These are phyloP conservation scores for Mimumesa dahlbomi DNA, from an alignment of 2,888 invertebrate species.

Conservation along the genomic window DNA sequence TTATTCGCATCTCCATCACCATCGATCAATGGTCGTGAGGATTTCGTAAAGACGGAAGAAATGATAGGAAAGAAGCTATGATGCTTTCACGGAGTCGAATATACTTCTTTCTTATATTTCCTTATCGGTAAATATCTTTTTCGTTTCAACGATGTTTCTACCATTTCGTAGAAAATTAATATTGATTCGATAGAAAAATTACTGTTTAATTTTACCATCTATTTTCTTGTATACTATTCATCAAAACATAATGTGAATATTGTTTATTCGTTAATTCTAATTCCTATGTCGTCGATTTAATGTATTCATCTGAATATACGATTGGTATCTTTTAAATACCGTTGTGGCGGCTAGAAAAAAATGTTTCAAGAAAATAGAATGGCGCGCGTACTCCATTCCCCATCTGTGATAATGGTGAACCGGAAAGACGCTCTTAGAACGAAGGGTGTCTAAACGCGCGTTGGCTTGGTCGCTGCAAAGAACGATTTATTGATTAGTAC, in stretches of 20 bases:
- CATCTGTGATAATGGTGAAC: constrained; percentile 61
- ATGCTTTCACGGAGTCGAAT: constrained; percentile 49
- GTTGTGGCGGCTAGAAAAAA: too few species aligned
- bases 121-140: neutral
- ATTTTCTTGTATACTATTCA: too few species aligned
- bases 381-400: constrained; percentile 49
- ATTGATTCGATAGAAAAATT: too few species aligned
- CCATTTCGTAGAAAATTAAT: too few species aligned
- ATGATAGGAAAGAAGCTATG: constrained; percentile 39
- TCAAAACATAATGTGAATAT: too few species aligned
- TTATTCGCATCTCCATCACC: constrained; percentile 70
- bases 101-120: constrained; percentile 21
- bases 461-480: constrained; percentile 67
- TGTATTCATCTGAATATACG: too few species aligned
- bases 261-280: too few species aligned
- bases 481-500: constrained; percentile 78
- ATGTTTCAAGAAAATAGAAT: constrained; percentile 27
- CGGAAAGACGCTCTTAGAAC: constrained; percentile 58
- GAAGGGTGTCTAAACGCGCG: constrained; percentile 58
- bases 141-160: too few species aligned
- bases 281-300: too few species aligned
- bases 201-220: too few species aligned
- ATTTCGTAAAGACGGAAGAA: constrained; percentile 59
- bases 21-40: constrained; percentile 67
- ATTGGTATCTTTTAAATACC: too few species aligned